Conservation (phyloP, 2,797 vertebrate genomes). For the Gambelia wislizenii region DNA sequence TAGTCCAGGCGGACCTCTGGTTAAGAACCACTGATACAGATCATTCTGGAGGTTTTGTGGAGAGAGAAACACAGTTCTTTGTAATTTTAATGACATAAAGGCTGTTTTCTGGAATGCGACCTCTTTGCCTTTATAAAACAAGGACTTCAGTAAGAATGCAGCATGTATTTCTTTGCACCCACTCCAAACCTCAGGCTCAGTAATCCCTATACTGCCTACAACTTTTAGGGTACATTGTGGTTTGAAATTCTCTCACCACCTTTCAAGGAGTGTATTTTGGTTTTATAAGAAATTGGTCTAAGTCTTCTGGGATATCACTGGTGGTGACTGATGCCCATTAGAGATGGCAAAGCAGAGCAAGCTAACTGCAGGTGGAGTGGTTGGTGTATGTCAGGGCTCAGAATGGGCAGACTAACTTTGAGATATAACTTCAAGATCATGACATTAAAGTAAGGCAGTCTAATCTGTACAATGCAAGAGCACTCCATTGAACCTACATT, state of each 20-base stretch:
- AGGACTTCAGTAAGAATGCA: neutral
- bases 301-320: neutral
- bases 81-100: neutral
- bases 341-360: neutral
- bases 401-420: neutral
- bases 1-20: too few species aligned
- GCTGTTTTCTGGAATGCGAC: too few species aligned
- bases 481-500: neutral
- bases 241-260: neutral
- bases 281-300: neutral
- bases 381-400: neutral
- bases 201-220: too few species aligned
- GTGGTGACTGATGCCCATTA: neutral
- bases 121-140: neutral
- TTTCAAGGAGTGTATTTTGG: too few species aligned
- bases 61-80: neutral
- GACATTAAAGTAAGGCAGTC: neutral
- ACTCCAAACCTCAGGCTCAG: neutral
- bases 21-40: too few species aligned
- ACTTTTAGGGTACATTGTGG: neutral
- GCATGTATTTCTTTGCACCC: neutral
- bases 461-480: neutral
- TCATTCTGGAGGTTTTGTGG: neutral
- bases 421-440: neutral
- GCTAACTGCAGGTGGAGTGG: neutral